Evolutionary conservation across 2,113 vertebrate genomes (phyloP).

Genomic region (Paracanthobrama guichenoti): DNA sequence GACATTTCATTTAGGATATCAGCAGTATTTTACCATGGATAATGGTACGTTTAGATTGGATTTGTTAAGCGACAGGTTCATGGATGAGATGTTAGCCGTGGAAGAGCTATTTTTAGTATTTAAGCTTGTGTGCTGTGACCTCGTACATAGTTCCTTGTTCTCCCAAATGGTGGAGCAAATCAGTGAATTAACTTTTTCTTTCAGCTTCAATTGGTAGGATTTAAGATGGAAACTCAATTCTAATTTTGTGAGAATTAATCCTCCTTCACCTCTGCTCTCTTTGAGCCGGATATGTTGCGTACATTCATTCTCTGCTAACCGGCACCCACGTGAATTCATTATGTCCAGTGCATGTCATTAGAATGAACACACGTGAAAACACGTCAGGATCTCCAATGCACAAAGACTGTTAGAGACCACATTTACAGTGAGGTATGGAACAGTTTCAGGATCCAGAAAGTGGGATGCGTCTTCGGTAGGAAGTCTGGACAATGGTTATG

Average conservation of each 20-base stretch:
- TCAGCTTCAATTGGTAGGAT: slow-evolving; percentile 5
- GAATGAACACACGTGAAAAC: slow-evolving; percentile 8
- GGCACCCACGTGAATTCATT: slow-evolving; percentile 30
- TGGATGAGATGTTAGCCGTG: not conserved
- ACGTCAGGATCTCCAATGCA: not conserved
- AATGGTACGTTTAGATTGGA: slow-evolving; percentile 16
- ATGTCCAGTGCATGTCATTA: slow-evolving; percentile 9
- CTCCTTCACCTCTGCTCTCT: slow-evolving; percentile 35
- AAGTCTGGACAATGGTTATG: not conserved
- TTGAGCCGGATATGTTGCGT: slow-evolving; percentile 22
- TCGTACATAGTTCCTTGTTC: not conserved
- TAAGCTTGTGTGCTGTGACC: slow-evolving; percentile 24
- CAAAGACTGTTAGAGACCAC: not conserved
- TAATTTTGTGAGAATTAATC: slow-evolving; percentile 28
- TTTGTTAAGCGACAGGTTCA: slow-evolving; percentile 16
- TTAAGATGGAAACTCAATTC: slow-evolving; percentile 15
- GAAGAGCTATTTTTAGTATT: slow-evolving; percentile 32
- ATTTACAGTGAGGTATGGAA: not conserved
- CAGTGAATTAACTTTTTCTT: not conserved
- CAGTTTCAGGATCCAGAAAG: not conserved
- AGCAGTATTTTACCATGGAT: not conserved
- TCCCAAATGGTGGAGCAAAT: not conserved
- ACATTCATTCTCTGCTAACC: slow-evolving; percentile 13
- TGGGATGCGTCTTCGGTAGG: not conserved
- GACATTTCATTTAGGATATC: slow-evolving; percentile 24